Conservation (phyloP, 2,888 invertebrate species). For the Psylliodes chrysocephalus region DNA sequence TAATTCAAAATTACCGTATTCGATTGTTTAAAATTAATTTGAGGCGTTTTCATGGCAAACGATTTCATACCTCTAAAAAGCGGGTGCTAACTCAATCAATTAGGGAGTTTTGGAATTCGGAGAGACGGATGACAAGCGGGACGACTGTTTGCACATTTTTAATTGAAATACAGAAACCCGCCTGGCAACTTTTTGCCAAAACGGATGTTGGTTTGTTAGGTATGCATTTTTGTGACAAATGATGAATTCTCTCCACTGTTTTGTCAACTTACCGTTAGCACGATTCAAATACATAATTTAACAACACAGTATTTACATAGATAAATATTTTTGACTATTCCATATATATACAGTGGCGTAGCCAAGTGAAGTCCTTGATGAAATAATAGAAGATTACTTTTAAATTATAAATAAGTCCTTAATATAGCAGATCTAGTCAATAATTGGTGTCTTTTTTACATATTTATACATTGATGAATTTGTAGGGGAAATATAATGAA, state of each 20-base stretch:
- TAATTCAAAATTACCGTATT: not conserved
- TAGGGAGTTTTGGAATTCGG: slow-evolving; percentile 52
- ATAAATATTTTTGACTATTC: too few relatives aligned
- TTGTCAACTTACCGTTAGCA: slow-evolving; percentile 8
- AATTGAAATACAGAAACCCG: slow-evolving; percentile 60
- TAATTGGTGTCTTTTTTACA: too few relatives aligned
- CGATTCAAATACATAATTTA: not conserved
- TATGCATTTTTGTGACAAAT: slow-evolving; percentile 39
- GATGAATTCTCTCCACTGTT: slow-evolving; percentile 18
- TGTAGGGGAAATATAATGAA: too few relatives aligned
- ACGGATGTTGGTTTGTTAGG: slow-evolving; percentile 60
- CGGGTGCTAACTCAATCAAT: slow-evolving; percentile 56
- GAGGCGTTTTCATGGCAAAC: slow-evolving; percentile 6
- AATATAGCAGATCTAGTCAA: too few relatives aligned
- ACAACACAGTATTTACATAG: not conserved
- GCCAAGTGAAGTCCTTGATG: too few relatives aligned
- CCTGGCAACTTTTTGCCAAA: slow-evolving; percentile 48
- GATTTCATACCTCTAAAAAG: slow-evolving; percentile 15
- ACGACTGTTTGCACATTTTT: slow-evolving; percentile 61
- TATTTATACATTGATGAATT: too few relatives aligned
- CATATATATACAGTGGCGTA: too few relatives aligned
- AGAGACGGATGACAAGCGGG: slow-evolving; percentile 59
- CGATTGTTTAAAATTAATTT: slow-evolving; percentile 7
- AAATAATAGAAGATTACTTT: too few relatives aligned
- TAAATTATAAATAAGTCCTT: too few relatives aligned